Conservation (phyloP, 2,888 invertebrate genomes). For the Prosapia bicincta region DNA sequence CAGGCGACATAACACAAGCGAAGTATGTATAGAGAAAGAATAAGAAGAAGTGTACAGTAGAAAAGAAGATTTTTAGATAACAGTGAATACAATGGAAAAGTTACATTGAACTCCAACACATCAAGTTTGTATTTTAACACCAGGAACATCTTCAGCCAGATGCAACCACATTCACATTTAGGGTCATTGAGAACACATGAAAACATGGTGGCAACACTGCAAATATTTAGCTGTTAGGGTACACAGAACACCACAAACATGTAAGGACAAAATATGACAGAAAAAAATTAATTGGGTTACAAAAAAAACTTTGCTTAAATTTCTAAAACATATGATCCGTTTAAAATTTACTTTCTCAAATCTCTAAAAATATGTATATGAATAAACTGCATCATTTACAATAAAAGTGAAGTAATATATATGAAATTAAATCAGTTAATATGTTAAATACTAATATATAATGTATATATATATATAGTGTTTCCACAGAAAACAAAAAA, state of each 20-base stretch:
- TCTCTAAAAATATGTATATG: too few species aligned
- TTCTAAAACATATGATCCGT: too few species aligned
- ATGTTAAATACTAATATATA: too few species aligned
- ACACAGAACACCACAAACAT: not conserved
- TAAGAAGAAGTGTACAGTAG: conserved; percentile 2
- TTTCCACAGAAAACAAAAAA: too few species aligned
- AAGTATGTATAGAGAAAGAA: not conserved
- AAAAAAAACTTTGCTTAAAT: too few species aligned
- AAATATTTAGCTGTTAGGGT: too few species aligned
- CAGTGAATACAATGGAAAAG: not conserved
- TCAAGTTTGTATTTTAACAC: not conserved
- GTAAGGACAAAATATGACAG: not conserved
- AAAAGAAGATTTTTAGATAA: not conserved
- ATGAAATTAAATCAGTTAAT: too few species aligned
- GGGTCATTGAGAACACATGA: not conserved
- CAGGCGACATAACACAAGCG: not conserved
- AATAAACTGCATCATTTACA: too few species aligned
- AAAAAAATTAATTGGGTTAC: too few species aligned
- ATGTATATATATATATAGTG: too few species aligned
- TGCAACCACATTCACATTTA: not conserved
- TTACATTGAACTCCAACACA: not conserved
- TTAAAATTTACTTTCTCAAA: too few species aligned
- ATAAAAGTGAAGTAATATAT: too few species aligned
- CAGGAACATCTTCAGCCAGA: not conserved
- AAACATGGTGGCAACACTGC: not conserved